Evolutionary conservation across 2,888 invertebrate species (phyloP), one percentile per base, ranked within the genome.

Genomic region (Ferrisia virgata): DNA sequence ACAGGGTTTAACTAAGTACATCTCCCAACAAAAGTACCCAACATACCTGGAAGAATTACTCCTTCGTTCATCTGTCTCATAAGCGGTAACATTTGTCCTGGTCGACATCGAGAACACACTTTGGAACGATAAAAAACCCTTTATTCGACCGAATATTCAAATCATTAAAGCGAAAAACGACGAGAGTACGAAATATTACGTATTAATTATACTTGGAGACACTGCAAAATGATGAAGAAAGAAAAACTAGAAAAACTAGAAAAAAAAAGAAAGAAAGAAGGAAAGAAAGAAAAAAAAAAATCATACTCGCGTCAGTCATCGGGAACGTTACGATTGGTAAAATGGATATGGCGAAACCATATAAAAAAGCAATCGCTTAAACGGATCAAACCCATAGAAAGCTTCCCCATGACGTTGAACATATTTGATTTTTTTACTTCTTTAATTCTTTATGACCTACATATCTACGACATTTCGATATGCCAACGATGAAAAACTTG

Each of bases 331-430:
- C 33, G 72, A 72, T 72, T 33, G n/a, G 72, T 31, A 72, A 72
- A 72, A 72, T 36, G 22, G 15, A 33, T 25, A 22, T 64, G 11
- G 33, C 0, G 72, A 72, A 72, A 36, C 72, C 72, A 18, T 72
- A 72, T 11, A 72, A 72, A 11, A 13, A 28, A 64, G 9, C 33
- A n/a, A 33, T 72, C 72, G 72, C 72, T 72, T 72, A 72, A 72
- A 72, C 36, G 72, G 72, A 72, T 72, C 72, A 72, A 72, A 72
- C 25, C 72, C 72, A 72, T 72, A 72, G 31, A 72, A 15, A 31
- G 72, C 13, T 47, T 47, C 18, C 4, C 33, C n/a, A 33, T 72
- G 72, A 72, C 72, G 72, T 36, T 9, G n/a, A n/a, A 15, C 15
- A 18, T 13, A 9, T 13, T 72, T 72, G 72, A 72, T 72, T 72